A percentile compares a stretch with the other conserved stretches of the same genome.
Evolutionary conservation across 2,113 vertebrate genomes (phyloP).

Genomic region (Cyanoramphus novaezelandiae): DNA sequence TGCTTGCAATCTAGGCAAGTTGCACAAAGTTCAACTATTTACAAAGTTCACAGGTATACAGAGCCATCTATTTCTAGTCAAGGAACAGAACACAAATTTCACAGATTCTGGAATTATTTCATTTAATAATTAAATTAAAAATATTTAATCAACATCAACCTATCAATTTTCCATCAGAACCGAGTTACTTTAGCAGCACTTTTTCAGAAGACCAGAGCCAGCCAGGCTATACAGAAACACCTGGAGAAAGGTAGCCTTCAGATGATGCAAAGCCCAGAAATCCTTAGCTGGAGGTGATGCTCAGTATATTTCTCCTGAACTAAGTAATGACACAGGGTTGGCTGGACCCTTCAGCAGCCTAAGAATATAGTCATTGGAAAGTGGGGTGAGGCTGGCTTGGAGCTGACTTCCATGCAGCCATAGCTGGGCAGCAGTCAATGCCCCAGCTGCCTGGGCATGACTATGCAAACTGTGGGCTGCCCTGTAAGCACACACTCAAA

Average conservation of each 20-base stretch:
- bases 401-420: not conserved
- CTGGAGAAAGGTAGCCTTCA: not conserved
- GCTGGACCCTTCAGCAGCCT: not conserved
- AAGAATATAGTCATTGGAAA: not conserved
- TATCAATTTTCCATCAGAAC: not conserved
- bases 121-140: not conserved
- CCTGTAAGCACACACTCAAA: not conserved
- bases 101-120: not conserved
- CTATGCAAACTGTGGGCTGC: not conserved
- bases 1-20: not conserved
- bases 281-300: not conserved
- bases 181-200: not conserved
- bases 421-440: not conserved
- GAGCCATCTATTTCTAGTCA: not conserved
- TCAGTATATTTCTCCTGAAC: not conserved
- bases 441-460: no score
- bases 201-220: not conserved
- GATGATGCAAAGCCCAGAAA: not conserved
- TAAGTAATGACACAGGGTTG: not conserved
- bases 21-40: not conserved
- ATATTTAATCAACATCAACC: not conserved
- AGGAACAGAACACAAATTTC: not conserved
- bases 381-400: accelerated
- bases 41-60: not conserved
- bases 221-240: not conserved